phyloP scores from a whole-genome alignment of 2,113 vertebrate species.

The Plecotus auritus region DNA sequence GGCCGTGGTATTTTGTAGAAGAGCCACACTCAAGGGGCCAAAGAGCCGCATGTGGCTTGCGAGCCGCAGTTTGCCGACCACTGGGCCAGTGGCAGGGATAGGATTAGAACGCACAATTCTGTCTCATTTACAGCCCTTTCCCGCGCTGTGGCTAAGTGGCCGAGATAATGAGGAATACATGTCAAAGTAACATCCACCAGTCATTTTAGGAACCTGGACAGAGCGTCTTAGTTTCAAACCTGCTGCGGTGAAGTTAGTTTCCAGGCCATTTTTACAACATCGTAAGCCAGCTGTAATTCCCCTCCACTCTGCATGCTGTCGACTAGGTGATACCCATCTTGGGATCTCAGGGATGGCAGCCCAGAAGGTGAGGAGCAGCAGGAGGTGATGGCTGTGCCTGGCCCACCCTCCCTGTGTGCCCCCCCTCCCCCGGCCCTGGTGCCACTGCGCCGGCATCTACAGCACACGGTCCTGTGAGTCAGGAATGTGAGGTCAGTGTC shows the following conservation, averaged over 20 bases:
- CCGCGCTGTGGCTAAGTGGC: background rate
- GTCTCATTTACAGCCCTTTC: rapidly evolving
- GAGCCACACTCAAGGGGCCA: too few species aligned
- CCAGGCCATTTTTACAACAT: background rate
- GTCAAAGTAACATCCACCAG: background rate
- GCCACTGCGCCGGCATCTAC: too few species aligned
- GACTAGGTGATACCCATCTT: background rate
- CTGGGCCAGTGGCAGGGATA: background rate
- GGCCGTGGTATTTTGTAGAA: too few species aligned
- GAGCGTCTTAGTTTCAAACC: background rate
- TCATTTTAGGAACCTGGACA: background rate
- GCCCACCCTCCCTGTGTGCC: too few species aligned
- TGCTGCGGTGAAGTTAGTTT: background rate
- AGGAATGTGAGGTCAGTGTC: too few species aligned
- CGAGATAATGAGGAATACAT: rapidly evolving
- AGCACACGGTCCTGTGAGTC: too few species aligned
- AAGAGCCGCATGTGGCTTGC: too few species aligned
- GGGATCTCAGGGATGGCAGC: too few species aligned
- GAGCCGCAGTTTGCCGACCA: too few species aligned
- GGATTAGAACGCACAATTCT: background rate
- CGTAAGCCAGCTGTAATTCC: background rate
- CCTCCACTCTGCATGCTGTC: background rate
- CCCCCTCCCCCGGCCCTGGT: too few species aligned
- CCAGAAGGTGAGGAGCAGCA: too few species aligned
- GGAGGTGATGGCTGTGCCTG: too few species aligned